Conservation (phyloP, 2,113 vertebrate genomes). For the Ammospiza caudacuta region DNA sequence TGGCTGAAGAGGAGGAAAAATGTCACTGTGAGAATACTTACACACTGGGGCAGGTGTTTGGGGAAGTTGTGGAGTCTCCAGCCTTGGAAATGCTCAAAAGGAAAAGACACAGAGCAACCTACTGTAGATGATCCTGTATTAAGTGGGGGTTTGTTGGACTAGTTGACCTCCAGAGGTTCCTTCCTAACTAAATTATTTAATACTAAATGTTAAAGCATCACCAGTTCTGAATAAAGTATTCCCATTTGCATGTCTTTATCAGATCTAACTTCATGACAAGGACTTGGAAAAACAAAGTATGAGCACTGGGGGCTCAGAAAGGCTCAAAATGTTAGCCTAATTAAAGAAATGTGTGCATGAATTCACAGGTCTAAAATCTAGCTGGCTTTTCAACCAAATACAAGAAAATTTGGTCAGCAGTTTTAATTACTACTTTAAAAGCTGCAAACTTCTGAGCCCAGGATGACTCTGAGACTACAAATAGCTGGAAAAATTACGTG, state of each 20-base stretch:
- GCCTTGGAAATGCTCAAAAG: not conserved
- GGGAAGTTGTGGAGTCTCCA: not conserved
- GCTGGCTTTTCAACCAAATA: not conserved
- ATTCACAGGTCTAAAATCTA: not conserved
- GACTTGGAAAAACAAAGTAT: not conserved
- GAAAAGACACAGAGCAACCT: not conserved
- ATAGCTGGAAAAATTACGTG: not conserved
- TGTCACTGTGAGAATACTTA: not conserved
- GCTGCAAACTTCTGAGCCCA: not conserved
- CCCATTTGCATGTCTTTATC: not conserved
- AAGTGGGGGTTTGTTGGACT: not conserved
- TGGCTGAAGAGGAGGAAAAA: not conserved
- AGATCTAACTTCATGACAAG: not conserved
- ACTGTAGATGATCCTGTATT: not conserved
- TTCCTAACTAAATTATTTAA: not conserved
- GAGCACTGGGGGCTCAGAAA: not conserved
- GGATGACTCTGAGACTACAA: not conserved
- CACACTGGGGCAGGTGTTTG: not conserved
- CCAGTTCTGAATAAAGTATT: not conserved
- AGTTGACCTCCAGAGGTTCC: not conserved
- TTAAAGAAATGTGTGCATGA: not conserved
- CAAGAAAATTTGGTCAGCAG: not conserved
- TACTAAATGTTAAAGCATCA: not conserved
- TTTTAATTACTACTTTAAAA: not conserved
- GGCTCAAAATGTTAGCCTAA: not conserved